Conservation (phyloP, 2,113 vertebrate species). For the Myxocyprinus asiaticus region DNA sequence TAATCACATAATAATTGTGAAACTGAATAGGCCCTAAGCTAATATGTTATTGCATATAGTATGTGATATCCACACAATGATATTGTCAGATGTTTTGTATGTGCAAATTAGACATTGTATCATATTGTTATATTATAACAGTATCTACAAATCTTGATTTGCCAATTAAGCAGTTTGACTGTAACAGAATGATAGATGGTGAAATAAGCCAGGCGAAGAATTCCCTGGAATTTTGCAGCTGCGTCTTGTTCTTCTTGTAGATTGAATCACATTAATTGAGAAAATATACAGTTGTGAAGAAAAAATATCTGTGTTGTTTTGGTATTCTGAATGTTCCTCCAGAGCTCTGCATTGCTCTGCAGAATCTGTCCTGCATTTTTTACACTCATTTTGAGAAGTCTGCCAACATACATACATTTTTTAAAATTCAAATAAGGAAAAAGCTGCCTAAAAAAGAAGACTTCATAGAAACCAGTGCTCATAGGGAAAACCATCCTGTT, state of each 20-base stretch:
- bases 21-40: no score
- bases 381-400: neutral
- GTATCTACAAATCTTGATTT: neutral
- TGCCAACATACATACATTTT: neutral
- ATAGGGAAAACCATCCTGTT: neutral
- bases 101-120: no score
- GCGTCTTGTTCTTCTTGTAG: conserved; percentile 25
- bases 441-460: neutral
- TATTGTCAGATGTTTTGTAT: neutral
- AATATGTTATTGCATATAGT: no score
- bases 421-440: neutral
- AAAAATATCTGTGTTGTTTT: neutral
- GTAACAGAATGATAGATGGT: neutral
- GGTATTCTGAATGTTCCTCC: no score
- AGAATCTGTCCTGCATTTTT: no score
- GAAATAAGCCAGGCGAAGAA: conserved; percentile 15
- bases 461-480: neutral
- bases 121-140: no score
- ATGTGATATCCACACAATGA: neutral
- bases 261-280: conserved; percentile 28
- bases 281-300: conserved; percentile 23
- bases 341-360: neutral
- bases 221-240: conserved; percentile 26
- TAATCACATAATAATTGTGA: no score
- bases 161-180: conserved; percentile 2